These are phyloP conservation scores for Myzus persicae DNA, from an alignment of 1,140 invertebrate species.

Conservation along the genomic window DNA sequence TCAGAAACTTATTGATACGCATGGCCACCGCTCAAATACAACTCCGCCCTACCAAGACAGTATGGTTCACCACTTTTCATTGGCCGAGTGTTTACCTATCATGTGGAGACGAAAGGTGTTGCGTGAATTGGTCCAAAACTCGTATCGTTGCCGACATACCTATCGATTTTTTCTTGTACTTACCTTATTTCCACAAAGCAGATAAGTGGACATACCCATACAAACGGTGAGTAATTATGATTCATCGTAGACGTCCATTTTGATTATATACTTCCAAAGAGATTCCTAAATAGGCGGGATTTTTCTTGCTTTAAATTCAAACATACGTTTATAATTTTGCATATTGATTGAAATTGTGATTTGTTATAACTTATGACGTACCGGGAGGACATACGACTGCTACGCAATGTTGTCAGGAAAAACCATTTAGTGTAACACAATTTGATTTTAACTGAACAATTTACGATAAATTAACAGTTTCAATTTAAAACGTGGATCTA, in stretches of 20 bases:
- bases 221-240: constrained; percentile 20
- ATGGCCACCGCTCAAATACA: background rate
- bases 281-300: background rate
- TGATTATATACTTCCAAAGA: constrained; percentile 27
- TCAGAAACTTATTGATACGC: background rate
- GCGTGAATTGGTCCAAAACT: background rate
- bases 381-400: too few species aligned
- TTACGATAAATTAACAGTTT: too few species aligned
- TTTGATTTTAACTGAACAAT: too few species aligned
- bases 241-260: constrained; percentile 20
- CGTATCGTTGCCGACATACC: background rate
- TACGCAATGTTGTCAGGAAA: too few species aligned
- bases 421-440: too few species aligned
- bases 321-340: background rate
- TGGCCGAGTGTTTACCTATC: background rate
- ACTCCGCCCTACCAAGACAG: background rate
- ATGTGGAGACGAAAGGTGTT: background rate
- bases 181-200: constrained; percentile 6
- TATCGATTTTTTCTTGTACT: background rate
- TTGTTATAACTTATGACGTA: too few species aligned
- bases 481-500: too few species aligned
- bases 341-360: too few species aligned
- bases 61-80: background rate
- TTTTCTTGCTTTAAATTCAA: background rate
- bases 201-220: constrained; percentile 24